phyloP scores from a whole-genome alignment of 53 echinoderm and acorn worm species.

The Echinarachnius parma region DNA sequence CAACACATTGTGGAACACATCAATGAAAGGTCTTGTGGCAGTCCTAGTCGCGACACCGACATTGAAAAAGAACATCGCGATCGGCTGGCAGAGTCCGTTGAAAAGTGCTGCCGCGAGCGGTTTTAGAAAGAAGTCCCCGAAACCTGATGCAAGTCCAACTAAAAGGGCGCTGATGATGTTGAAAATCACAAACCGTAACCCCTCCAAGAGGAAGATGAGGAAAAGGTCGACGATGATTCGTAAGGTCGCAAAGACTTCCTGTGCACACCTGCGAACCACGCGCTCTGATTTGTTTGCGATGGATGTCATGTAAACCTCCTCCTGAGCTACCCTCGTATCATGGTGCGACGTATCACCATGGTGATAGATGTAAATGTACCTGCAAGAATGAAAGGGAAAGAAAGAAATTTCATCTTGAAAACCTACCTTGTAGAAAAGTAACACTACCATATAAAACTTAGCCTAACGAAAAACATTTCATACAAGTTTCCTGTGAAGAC shows the following conservation, averaged over 20 bases:
- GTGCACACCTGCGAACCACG: constrained; percentile 60
- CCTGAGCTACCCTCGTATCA: constrained; percentile 58
- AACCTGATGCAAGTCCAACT: constrained; percentile 57
- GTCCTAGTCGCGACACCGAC: constrained; percentile 56
- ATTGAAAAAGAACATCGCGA: constrained; percentile 67
- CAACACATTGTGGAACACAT: constrained; percentile 48
- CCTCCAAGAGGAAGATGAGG: constrained; percentile 73
- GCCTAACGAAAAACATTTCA: too few relatives aligned
- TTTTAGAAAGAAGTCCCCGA: constrained; percentile 74
- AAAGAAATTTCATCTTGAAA: too few relatives aligned
- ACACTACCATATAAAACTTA: too few relatives aligned
- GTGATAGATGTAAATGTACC: constrained; percentile 80
- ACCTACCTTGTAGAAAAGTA: too few relatives aligned
- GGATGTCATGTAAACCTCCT: constrained; percentile 72
- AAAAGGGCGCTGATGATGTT: constrained; percentile 64
- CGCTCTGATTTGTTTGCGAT: constrained; percentile 84
- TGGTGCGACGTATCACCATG: constrained; percentile 72
- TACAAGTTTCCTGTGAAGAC: too few relatives aligned
- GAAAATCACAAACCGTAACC: constrained; percentile 59
- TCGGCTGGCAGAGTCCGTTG: constrained; percentile 71
- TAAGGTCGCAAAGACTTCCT: constrained; percentile 65
- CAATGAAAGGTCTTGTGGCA: constrained; percentile 55
- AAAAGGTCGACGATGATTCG: constrained; percentile 79
- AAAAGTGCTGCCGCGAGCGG: constrained; percentile 59
- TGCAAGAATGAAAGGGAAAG: constrained; percentile 23